These are phyloP conservation scores for Microtus richardsoni DNA, from an alignment of 2,113 vertebrate genomes.

Conservation along the genomic window DNA sequence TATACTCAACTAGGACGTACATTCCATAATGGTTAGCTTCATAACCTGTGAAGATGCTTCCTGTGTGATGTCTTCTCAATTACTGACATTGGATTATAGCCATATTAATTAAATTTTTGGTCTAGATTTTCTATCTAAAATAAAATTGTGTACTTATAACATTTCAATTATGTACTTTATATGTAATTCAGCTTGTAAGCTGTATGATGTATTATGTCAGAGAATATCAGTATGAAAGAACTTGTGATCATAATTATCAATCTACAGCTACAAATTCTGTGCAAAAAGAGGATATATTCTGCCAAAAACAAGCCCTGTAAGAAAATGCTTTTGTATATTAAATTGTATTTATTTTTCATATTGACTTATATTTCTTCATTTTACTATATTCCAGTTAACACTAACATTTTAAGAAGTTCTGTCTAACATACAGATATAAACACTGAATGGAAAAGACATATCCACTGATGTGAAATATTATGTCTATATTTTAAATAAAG, in stretches of 20 bases:
- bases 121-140: constrained; percentile 25
- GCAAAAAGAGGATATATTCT: background rate
- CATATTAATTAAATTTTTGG: background rate
- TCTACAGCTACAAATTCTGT: background rate
- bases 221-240: background rate
- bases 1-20: background rate
- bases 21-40: background rate
- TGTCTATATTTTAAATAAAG: background rate
- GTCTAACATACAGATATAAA: background rate
- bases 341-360: background rate
- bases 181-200: background rate
- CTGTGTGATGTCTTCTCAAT: background rate
- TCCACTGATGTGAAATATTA: background rate
- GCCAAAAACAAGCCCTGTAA: background rate
- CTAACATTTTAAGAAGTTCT: background rate
- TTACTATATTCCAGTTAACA: background rate
- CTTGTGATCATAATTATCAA: background rate
- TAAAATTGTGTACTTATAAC: constrained; percentile 6
- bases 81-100: background rate
- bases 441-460: background rate
- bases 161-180: background rate
- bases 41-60: background rate
- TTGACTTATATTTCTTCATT: background rate
- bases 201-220: background rate
- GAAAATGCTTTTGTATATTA: background rate